Conservation (phyloP, 2,113 vertebrate species). For the Hucho hucho region DNA sequence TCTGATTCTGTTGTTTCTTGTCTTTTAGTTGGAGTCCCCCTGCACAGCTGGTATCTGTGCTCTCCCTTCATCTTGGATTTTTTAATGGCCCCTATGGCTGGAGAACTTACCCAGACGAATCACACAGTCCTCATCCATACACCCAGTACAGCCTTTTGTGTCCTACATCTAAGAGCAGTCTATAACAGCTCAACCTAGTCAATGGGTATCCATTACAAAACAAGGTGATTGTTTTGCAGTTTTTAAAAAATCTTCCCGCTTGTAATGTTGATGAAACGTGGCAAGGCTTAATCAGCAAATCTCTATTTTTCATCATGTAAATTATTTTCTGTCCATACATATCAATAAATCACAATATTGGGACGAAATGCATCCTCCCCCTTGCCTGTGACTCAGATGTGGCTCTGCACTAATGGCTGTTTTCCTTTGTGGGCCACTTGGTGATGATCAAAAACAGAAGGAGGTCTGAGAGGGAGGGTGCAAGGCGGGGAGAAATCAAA, state of each 20-base stretch:
- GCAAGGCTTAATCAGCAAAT: constrained; percentile 50
- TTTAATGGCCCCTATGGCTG: constrained; percentile 43
- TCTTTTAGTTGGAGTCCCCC: constrained; percentile 1
- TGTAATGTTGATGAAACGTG: constrained; percentile 43
- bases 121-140: constrained; percentile 16
- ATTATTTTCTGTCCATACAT: constrained; percentile 32
- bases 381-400: constrained; percentile 46
- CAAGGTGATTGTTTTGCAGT: constrained; percentile 38
- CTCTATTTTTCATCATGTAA: constrained; percentile 50
- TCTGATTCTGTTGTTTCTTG: not conserved
- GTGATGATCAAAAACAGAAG: constrained; percentile 56
- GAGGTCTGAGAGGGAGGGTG: constrained; percentile 9
- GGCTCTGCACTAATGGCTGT: constrained; percentile 54
- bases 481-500: constrained; percentile 21
- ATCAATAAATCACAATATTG: constrained; percentile 48
- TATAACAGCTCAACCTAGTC: constrained; percentile 2
- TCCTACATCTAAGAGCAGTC: not conserved
- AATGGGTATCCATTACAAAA: constrained; percentile 46
- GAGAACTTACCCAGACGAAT: constrained; percentile 22
- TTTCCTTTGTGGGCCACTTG: constrained; percentile 56
- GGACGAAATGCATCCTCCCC: constrained; percentile 34
- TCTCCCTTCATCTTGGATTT: constrained; percentile 9
- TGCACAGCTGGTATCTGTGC: constrained; percentile 6
- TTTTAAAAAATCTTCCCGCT: constrained; percentile 22
- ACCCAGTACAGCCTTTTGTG: constrained; percentile 19